Percentiles rank a stretch among this genome's conserved stretches.
Conservation (phyloP, 2,113 vertebrate species). For the Apteryx mantelli region DNA sequence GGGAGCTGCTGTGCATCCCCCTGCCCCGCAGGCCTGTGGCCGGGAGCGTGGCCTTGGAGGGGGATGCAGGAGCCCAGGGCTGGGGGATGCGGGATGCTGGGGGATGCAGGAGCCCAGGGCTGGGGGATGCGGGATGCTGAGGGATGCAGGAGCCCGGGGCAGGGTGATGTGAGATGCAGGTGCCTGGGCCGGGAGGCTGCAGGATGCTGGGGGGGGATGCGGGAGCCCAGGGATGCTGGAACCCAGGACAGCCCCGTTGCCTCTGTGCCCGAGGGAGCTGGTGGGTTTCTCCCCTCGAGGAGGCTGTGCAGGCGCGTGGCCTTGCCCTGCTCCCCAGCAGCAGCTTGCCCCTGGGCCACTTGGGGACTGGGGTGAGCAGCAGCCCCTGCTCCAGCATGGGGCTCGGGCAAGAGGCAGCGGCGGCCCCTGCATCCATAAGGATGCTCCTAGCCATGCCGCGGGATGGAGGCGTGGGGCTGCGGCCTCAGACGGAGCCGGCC, state of each 20-base stretch:
- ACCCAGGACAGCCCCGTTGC: fast-evolving
- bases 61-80: neutral
- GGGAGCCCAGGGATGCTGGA: neutral
- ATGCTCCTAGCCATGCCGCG: neutral
- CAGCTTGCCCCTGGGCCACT: neutral
- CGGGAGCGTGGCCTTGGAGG: neutral
- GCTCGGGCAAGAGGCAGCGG: too few species aligned
- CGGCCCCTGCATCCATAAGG: neutral
- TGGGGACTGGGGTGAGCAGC: neutral
- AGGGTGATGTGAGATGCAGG: neutral
- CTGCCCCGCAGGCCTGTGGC: too few species aligned
- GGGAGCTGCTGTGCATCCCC: neutral
- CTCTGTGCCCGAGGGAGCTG: neutral
- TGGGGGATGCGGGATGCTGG: too few species aligned
- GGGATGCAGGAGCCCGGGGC: neutral
- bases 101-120: fast-evolving
- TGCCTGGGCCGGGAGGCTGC: neutral
- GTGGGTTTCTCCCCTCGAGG: neutral
- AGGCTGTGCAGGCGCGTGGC: neutral
- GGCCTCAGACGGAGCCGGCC: neutral
- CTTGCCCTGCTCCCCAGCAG: too few species aligned
- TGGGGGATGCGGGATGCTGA: neutral
- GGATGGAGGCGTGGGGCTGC: neutral
- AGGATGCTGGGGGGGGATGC: neutral
- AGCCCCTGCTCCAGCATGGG: too few species aligned